phyloP scores from a whole-genome alignment of 1,140 invertebrate species.

The Saxidomus purpurata region DNA sequence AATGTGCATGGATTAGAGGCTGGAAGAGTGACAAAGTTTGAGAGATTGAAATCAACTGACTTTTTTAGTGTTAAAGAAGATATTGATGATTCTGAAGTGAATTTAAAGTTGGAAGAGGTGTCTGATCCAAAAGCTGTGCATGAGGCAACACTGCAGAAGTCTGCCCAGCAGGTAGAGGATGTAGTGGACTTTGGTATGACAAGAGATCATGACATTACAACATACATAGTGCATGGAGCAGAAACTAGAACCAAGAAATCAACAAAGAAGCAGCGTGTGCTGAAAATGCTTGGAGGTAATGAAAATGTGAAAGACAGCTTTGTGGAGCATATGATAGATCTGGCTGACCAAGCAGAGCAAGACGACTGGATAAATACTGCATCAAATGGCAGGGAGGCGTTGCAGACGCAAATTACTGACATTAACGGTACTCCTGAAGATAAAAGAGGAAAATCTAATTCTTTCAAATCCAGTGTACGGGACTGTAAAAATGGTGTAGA shows the following conservation, averaged over 20 bases:
- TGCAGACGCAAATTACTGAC: not conserved
- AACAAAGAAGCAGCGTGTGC: not conserved
- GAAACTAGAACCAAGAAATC: not conserved
- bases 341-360: not conserved
- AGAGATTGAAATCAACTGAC: not conserved
- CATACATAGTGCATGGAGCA: not conserved
- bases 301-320: not conserved
- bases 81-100: not conserved
- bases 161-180: not conserved
- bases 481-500: not conserved
- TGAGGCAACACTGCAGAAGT: not conserved
- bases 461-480: not conserved
- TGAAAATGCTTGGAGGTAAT: not conserved
- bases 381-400: not conserved
- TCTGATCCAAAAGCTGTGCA: not conserved
- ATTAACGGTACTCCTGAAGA: not conserved
- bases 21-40: not conserved
- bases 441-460: not conserved
- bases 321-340: not conserved
- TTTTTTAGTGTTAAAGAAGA: not conserved
- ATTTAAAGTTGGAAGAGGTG: not conserved
- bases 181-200: not conserved
- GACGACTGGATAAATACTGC: not conserved
- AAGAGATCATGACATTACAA: not conserved
- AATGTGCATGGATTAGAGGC: not conserved